Evolutionary conservation across 2,113 vertebrate genomes (phyloP).

Genomic region (Pongo abelii): DNA sequence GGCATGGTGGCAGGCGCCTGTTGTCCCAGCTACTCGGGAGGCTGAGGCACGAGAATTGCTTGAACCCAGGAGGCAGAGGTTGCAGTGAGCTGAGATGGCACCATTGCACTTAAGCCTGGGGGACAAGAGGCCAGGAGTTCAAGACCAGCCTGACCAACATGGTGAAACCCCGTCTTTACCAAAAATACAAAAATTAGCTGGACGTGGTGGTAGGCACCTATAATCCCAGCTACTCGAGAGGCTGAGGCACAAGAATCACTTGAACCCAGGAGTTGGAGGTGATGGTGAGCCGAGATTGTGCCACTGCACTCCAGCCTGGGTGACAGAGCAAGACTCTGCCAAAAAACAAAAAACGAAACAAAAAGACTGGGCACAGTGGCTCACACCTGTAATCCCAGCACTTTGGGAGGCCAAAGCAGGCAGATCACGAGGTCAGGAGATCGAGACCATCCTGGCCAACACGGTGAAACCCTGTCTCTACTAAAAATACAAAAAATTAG

Average conservation of each 20-base stretch:
- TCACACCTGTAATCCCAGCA: too few species aligned
- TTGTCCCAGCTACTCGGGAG: neutral
- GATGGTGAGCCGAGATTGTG: neutral
- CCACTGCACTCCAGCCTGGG: neutral
- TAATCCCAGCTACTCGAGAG: neutral
- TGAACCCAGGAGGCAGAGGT: neutral
- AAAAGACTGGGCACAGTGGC: too few species aligned
- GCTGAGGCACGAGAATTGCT: neutral
- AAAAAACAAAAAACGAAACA: too few species aligned
- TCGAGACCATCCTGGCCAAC: neutral
- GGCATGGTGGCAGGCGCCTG: neutral
- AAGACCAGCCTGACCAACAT: neutral
- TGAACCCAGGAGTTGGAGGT: neutral
- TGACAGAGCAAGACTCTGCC: too few species aligned
- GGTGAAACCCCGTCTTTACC: neutral
- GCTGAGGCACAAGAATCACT: neutral
- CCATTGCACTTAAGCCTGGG: neutral
- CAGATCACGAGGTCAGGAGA: too few species aligned
- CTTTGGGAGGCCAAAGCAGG: too few species aligned
- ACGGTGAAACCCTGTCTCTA: neutral
- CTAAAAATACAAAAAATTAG: neutral
- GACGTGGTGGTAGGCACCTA: neutral
- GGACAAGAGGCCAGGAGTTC: neutral
- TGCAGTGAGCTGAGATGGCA: neutral
- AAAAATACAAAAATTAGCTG: neutral